A percentile compares a stretch with the other conserved stretches of the same genome.
Conservation (phyloP, 23 tunicate species). For the Aplidium turbinatum region DNA sequence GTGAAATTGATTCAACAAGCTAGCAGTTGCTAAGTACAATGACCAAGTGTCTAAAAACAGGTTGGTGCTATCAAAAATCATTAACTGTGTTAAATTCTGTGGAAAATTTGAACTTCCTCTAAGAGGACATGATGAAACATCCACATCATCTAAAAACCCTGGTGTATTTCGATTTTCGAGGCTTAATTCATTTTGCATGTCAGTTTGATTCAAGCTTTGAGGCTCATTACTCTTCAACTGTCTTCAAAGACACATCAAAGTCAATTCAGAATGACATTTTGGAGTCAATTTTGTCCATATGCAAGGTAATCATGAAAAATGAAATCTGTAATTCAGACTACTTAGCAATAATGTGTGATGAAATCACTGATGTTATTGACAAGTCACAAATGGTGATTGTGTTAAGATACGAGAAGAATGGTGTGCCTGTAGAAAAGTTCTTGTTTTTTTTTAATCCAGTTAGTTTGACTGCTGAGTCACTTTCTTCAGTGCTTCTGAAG, state of each 20-base stretch:
- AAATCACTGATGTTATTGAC: not conserved
- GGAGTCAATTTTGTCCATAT: not conserved
- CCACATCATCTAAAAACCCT: not conserved
- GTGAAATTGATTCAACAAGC: not conserved
- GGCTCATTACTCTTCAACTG: not conserved
- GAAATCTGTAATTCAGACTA: not conserved
- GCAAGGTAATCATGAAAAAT: not conserved
- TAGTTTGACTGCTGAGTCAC: constrained; percentile 9
- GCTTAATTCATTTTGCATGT: not conserved
- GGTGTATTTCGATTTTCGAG: constrained; percentile 5
- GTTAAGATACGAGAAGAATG: not conserved
- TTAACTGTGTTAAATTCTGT: constrained; percentile 22
- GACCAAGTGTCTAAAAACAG: constrained; percentile 3
- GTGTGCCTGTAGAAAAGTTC: constrained; percentile 1
- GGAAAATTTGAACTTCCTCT: constrained; percentile 19
- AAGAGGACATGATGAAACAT: constrained; percentile 29
- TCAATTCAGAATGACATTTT: not conserved
- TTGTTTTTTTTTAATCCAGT: constrained; percentile 21
- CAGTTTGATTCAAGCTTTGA: constrained; percentile 4
- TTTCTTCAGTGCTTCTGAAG: not conserved
- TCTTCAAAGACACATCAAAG: constrained; percentile 3
- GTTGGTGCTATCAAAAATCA: constrained; percentile 14
- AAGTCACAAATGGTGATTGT: constrained; percentile 15
- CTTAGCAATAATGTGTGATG: constrained; percentile 6
- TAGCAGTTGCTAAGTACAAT: not conserved